Base-by-base conservation (phyloP, 1,140 invertebrate species). In the Pteromalus puparum region DNA sequence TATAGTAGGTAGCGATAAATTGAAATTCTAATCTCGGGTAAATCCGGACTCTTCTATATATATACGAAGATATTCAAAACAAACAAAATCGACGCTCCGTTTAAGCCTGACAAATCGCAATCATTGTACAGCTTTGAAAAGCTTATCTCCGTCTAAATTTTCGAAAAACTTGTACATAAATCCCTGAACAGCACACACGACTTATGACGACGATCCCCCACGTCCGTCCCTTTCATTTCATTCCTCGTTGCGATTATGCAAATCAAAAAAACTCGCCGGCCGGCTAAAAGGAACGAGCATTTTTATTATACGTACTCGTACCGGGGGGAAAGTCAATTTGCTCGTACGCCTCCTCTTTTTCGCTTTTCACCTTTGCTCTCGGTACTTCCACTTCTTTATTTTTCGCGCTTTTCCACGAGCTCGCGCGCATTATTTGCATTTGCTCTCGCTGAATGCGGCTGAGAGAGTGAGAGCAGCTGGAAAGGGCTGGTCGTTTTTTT, bases 171-270 rank as follows among this genome's bases (percentile, higher is more conserved):
- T 15, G 15, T 48, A 48, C 46, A 48, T 15, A 18, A 15, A 48
- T 42, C 38, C 10, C 38, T 34, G 46, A 53, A 18, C 18, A 5
- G 4, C 21, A 7, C 53, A n/a, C 26, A 18, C 24, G 67, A 70
- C 67, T 68, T 68, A 68, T 15, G 21, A 21, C 18, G 21, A n/a
- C 53, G 53, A 42, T 38, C 0, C 9, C 9, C 1, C 9, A 4
- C 9, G 38, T n/a, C 1, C 21, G 53, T 61, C 18, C 13, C 46
- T 48, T 53, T 1, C 15, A 4, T 61, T 53, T 61, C 18, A 61
- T 61, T n/a, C 18, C 21, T 61, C 53, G 67, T 13, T 10, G 67
- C 74, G 84, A 85, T 85, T 81, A 85, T 85, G 84, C 77, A 85
- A 85, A 85, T 85, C 72, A 26, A 70, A 21, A 38, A 79, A 77